Evolutionary conservation across 2,113 vertebrate genomes (phyloP).

Genomic region (Caranx melampygus): DNA sequence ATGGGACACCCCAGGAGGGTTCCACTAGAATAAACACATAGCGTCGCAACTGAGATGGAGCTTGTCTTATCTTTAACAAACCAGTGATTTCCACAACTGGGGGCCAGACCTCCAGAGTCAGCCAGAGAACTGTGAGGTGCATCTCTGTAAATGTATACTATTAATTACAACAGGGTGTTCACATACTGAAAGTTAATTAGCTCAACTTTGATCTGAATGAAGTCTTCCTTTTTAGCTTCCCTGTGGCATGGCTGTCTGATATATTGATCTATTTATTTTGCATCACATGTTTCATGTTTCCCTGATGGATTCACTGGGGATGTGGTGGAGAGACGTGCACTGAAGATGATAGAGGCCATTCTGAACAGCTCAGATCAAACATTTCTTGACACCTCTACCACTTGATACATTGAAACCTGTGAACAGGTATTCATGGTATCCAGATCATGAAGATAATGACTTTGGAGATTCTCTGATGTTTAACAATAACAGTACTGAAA

Average conservation of each 20-base stretch:
- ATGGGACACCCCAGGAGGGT: slow-evolving; percentile 18
- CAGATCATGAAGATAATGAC: background rate
- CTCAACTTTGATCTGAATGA: background rate
- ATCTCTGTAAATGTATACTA: slow-evolving; percentile 24
- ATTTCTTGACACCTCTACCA: no score
- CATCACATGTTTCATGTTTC: background rate
- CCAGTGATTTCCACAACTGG: slow-evolving; percentile 41
- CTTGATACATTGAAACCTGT: no score
- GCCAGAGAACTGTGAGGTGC: slow-evolving; percentile 10
- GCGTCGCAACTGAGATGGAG: slow-evolving; percentile 23
- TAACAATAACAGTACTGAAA: no score
- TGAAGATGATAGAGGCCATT: no score
- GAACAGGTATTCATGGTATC: background rate
- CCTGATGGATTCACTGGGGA: no score
- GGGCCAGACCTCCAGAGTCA: slow-evolving; percentile 32
- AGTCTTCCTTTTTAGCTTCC: background rate
- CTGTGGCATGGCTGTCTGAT: no score
- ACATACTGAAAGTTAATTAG: background rate
- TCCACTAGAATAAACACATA: slow-evolving; percentile 49
- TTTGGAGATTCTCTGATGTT: background rate
- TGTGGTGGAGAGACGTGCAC: no score
- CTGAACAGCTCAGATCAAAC: no score
- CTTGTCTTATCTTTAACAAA: slow-evolving; percentile 53
- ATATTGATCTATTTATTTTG: background rate
- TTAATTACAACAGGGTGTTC: background rate